Evolutionary conservation across 2,113 vertebrate genomes (phyloP).

Genomic region (Tupaia tana): DNA sequence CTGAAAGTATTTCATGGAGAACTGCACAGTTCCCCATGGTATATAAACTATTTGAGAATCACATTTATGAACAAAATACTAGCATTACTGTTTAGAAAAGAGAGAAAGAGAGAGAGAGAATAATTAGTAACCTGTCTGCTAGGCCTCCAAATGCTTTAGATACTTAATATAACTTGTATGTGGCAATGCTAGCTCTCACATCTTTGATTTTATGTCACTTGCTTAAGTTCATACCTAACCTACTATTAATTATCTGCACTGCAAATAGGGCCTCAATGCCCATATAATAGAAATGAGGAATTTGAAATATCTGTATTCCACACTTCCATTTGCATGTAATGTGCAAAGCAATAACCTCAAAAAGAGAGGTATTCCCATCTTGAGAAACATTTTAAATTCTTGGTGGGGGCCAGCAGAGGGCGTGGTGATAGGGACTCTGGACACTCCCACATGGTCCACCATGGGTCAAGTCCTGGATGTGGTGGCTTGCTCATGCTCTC

Average conservation of each 20-base stretch:
- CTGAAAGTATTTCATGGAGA: background rate
- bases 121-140: background rate
- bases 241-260: background rate
- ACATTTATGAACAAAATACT: background rate
- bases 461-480: no score
- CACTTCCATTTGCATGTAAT: background rate
- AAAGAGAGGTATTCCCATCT: background rate
- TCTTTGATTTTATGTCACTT: background rate
- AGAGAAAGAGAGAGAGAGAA: background rate
- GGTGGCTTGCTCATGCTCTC: no score
- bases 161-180: background rate
- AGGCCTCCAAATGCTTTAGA: background rate
- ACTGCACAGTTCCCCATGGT: accelerated
- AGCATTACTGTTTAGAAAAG: background rate
- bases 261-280: background rate
- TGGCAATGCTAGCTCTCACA: background rate
- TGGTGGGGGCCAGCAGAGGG: background rate
- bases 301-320: background rate
- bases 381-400: background rate
- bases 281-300: background rate
- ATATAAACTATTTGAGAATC: background rate
- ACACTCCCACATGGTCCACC: no score
- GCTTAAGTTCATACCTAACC: background rate
- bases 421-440: no score
- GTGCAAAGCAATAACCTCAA: background rate